phyloP scores from a whole-genome alignment of 2,113 vertebrate species.

The Thunnus maccoyii region DNA sequence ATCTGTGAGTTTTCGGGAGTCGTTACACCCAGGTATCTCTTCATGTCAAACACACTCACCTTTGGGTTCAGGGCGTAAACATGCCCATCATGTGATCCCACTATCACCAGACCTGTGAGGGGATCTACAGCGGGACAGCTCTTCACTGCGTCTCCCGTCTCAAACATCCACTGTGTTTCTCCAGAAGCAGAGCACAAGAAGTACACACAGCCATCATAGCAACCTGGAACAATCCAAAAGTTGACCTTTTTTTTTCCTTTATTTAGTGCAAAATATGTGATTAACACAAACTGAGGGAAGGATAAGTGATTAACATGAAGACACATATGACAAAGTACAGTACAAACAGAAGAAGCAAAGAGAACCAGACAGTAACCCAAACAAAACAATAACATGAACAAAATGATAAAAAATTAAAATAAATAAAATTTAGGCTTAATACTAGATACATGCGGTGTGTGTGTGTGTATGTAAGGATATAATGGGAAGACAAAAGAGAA shows the following conservation, averaged over 20 bases:
- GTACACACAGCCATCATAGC: conserved; percentile 92
- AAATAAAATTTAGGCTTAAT: too few relatives aligned
- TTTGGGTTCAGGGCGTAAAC: conserved; percentile 92
- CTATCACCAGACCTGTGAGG: conserved; percentile 86
- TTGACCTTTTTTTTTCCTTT: not conserved
- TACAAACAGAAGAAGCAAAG: too few relatives aligned
- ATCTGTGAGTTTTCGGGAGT: not conserved
- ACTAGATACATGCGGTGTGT: too few relatives aligned
- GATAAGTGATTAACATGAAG: too few relatives aligned
- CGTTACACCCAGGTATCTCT: not conserved
- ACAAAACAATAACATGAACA: too few relatives aligned
- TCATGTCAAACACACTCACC: conserved; percentile 77
- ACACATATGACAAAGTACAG: too few relatives aligned
- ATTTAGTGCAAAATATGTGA: too few relatives aligned
- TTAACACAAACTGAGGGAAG: too few relatives aligned
- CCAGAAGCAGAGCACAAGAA: conserved; percentile 87
- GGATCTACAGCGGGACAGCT: conserved; percentile 89
- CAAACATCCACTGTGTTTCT: conserved; percentile 89
- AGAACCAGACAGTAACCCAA: too few relatives aligned
- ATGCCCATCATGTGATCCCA: conserved; percentile 94
- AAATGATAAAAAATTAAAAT: too few relatives aligned
- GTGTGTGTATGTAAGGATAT: too few relatives aligned
- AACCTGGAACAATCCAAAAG: conserved; percentile 82
- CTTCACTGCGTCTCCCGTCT: conserved; percentile 91
- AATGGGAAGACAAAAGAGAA: too few relatives aligned